A percentile compares a stretch with the other conserved stretches of the same genome.
Evolutionary conservation across 2,113 vertebrate species (phyloP).

Genomic region (Calidris pugnax): DNA sequence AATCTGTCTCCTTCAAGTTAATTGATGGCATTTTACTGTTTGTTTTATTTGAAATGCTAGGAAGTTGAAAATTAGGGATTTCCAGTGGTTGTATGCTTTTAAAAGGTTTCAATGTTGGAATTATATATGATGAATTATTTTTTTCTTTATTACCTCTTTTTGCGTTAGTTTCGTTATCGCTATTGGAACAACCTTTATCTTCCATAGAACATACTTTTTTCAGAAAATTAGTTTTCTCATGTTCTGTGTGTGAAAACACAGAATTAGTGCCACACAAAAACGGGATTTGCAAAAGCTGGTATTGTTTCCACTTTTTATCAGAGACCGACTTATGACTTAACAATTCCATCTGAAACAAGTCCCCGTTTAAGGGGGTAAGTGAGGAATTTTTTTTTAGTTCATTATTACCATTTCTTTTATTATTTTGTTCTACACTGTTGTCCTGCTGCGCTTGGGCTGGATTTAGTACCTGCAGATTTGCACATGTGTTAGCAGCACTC

Average conservation of each 20-base stretch:
- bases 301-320: not conserved
- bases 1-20: not conserved
- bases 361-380: not conserved
- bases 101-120: conserved; percentile 1
- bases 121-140: not conserved
- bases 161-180: not conserved
- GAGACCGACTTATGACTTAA: not conserved
- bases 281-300: conserved; percentile 11
- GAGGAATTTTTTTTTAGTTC: not conserved
- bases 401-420: not conserved
- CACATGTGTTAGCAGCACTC: rapidly evolving
- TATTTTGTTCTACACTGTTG: not conserved
- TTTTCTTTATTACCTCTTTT: not conserved
- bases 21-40: not conserved
- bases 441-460: not conserved
- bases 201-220: not conserved
- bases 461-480: not conserved
- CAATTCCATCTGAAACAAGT: not conserved
- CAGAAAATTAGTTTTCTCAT: not conserved
- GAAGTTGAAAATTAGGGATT: conserved; percentile 26
- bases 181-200: not conserved
- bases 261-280: not conserved
- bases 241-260: not conserved
- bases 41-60: conserved; percentile 3
- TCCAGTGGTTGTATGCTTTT: not conserved